phyloP scores from a whole-genome alignment of 2,888 invertebrate genomes.

The Ariolimax columbianus region DNA sequence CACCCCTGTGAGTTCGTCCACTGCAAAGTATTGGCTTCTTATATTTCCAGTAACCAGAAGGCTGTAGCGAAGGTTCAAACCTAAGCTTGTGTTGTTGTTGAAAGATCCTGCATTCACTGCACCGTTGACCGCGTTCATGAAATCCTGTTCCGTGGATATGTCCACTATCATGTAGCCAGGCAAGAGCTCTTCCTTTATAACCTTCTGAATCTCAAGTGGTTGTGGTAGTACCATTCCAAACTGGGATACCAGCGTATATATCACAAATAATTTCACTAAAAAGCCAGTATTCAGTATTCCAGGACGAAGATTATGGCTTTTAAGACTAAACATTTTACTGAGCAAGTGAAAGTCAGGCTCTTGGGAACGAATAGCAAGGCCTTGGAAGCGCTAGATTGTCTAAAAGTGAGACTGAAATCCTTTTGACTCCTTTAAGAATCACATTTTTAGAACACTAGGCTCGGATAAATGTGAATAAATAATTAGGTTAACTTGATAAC shows the following conservation, averaged over 20 bases:
- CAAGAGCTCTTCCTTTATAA: constrained; percentile 52
- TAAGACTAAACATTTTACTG: neutral
- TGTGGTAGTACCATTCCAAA: neutral
- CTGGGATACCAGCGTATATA: neutral
- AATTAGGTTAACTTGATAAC: no score
- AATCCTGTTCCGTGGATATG: constrained; percentile 47
- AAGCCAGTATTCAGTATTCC: neutral
- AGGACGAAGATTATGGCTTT: neutral
- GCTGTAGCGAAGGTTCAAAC: constrained; percentile 41
- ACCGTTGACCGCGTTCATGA: neutral
- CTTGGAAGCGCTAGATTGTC: no score
- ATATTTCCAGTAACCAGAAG: constrained; percentile 50
- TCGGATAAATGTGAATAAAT: no score
- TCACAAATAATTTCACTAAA: neutral
- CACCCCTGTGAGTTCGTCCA: constrained; percentile 39
- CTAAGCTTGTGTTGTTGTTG: neutral
- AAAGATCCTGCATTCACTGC: neutral
- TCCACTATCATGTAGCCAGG: constrained; percentile 47
- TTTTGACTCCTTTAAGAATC: no score
- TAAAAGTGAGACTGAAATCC: no score
- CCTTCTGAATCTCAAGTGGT: constrained; percentile 40
- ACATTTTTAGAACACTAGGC: no score
- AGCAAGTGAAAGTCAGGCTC: no score
- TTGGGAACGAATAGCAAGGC: no score
- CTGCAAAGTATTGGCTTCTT: constrained; percentile 46